Conservation (phyloP, 2,888 invertebrate species). For the Erebia ligea region DNA sequence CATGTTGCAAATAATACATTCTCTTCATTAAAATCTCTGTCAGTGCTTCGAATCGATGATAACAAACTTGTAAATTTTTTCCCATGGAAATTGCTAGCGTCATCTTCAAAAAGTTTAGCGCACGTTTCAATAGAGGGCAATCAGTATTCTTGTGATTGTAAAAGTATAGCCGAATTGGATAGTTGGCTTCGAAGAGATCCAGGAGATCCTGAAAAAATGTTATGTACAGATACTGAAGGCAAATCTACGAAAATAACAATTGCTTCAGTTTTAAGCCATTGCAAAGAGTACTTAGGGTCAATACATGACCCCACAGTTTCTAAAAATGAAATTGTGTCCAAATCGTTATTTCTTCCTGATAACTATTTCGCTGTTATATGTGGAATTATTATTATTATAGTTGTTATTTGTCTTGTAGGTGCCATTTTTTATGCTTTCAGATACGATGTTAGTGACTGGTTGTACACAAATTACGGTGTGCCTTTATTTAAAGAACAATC, state of each 20-base stretch:
- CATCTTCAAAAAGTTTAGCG: conserved; percentile 83
- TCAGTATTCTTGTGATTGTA: conserved; percentile 93
- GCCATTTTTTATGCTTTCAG: conserved; percentile 90
- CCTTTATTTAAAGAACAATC: conserved; percentile 90
- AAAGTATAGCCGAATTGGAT: conserved; percentile 87
- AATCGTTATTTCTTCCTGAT: conserved; percentile 85
- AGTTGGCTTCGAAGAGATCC: conserved; percentile 87
- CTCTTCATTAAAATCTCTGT: conserved; percentile 87
- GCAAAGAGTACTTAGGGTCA: conserved; percentile 85
- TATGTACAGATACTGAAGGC: conserved; percentile 84
- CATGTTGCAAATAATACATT: conserved; percentile 91
- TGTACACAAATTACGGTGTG: conserved; percentile 90
- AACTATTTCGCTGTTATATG: conserved; percentile 90
- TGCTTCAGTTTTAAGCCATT: conserved; percentile 81
- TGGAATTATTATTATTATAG: conserved; percentile 87
- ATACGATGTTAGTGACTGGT: conserved; percentile 90
- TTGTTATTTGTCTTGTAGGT: conserved; percentile 87
- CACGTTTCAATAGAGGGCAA: conserved; percentile 90
- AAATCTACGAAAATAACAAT: conserved; percentile 80
- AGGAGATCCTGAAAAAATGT: conserved; percentile 87
- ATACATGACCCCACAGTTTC: conserved; percentile 72
- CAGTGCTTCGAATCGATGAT: conserved; percentile 89
- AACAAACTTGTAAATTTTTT: conserved; percentile 90
- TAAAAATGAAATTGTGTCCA: conserved; percentile 80
- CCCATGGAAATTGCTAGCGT: conserved; percentile 87